These are phyloP conservation scores for Phaethornis superciliosus DNA, from an alignment of 2,113 vertebrate species.

Conservation along the genomic window DNA sequence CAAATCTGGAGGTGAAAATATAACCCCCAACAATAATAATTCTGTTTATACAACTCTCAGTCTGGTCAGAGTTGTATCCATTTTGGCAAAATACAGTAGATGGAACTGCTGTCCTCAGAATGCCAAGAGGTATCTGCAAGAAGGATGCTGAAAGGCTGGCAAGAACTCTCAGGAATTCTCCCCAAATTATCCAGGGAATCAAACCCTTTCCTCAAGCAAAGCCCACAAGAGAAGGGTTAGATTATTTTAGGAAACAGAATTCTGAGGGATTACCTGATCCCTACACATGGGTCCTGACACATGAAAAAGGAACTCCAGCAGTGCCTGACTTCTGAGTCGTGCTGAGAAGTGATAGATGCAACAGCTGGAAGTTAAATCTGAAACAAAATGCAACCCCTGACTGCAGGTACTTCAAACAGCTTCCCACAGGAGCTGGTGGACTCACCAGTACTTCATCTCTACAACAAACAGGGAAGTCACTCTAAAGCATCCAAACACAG, in stretches of 20 bases:
- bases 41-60: neutral
- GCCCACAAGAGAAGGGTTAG: neutral
- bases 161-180: neutral
- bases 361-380: neutral
- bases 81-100: neutral
- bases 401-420: neutral
- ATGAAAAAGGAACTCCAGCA: neutral
- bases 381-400: neutral
- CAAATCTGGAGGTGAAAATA: rapidly evolving
- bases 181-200: neutral
- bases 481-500: neutral
- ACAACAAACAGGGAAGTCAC: neutral
- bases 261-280: neutral
- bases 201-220: neutral
- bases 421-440: neutral
- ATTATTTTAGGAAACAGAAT: neutral
- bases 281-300: neutral
- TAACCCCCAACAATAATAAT: neutral
- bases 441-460: neutral
- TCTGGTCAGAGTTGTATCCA: neutral
- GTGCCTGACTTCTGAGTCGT: neutral
- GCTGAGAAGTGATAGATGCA: neutral
- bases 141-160: neutral
- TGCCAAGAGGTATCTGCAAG: neutral
- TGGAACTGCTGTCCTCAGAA: neutral